phyloP scores from a whole-genome alignment of 1,140 invertebrate species.

The Mya arenaria region DNA sequence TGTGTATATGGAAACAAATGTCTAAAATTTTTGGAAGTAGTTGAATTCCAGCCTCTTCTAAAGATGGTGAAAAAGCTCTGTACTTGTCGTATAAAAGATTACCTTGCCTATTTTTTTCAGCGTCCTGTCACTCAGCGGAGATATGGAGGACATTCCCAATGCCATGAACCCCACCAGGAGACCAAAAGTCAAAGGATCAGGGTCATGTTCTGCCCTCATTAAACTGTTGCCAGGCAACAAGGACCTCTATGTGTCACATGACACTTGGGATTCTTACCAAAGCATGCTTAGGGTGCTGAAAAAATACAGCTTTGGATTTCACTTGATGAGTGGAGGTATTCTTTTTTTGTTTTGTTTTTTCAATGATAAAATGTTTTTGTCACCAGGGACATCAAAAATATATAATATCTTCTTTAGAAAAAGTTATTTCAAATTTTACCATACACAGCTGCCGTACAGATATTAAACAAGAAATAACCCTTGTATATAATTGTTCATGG shows the following conservation, averaged over 20 bases:
- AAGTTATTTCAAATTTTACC: too few species aligned
- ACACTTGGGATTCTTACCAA: constrained; percentile 88
- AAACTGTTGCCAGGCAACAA: constrained; percentile 83
- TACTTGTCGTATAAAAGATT: too few species aligned
- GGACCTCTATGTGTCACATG: constrained; percentile 86
- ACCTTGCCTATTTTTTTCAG: constrained; percentile 58
- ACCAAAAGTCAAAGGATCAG: constrained; percentile 74
- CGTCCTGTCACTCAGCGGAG: constrained; percentile 85
- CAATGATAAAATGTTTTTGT: too few species aligned
- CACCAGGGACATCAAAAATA: too few species aligned
- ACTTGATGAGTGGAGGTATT: constrained; percentile 79
- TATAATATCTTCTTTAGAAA: too few species aligned
- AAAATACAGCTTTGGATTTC: constrained; percentile 91
- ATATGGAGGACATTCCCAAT: constrained; percentile 88
- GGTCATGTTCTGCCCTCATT: constrained; percentile 85
- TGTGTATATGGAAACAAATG: too few species aligned
- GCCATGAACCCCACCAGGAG: constrained; percentile 77
- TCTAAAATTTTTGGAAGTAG: too few species aligned
- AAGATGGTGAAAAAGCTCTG: too few species aligned
- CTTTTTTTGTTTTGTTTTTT: background rate
- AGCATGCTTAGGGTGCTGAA: constrained; percentile 95
- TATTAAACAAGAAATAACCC: too few species aligned
- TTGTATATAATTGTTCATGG: too few species aligned
- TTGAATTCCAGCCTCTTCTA: too few species aligned
- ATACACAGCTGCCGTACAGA: too few species aligned